Evolutionary conservation across 2,113 vertebrate genomes (phyloP), one percentile per base, ranked within the genome.

Genomic region (Anthoscopus minutus): DNA sequence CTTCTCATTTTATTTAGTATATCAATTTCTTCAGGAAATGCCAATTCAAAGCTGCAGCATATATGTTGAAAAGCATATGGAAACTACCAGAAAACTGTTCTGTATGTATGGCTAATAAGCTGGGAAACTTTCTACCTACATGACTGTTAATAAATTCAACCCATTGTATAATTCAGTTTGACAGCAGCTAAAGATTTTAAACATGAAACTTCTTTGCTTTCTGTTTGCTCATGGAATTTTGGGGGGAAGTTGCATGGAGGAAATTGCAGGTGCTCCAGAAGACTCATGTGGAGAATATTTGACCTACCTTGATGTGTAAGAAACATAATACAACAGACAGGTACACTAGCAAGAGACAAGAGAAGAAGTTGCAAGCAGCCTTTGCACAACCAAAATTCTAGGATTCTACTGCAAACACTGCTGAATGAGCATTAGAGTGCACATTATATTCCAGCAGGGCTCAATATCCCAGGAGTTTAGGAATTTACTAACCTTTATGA

Each of bases 401-500:
- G 40, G 11, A 82, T 89, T 91, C 69, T 81, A 56, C 50, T 65
- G 65, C 94, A 94, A 92, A 92, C 64, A 71, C 48, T 62, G 71
- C 42, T 92, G 77, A 93, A 92, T 44, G 91, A 88, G 70, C 70
- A 51, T 79, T 66, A 91, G 51, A 0, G 33, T 62, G 48, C 66
- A 88, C 23, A 37, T 35, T 45, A 23, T 71, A 84, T 95, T 97
- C 94, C 95, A 92, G 72, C 86, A 86, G 65, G 74, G 72, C 72
- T 94, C 86, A 47, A 85, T 88, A 94, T 95, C 89, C 93, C 84
- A 47, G 54, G 95, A 88, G 93, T 93, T 93, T 86, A 93, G 76
- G 84, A 96, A 97, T 97, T 95, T 97, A 89, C 76, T 91, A 93
- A 96, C 88, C 93, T 96, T 86, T 90, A 86, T 62, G 81, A 95